Evolutionary conservation across 2,888 invertebrate genomes (phyloP), one percentile per base, ranked within the genome.

Genomic region (Chironomus tentans): DNA sequence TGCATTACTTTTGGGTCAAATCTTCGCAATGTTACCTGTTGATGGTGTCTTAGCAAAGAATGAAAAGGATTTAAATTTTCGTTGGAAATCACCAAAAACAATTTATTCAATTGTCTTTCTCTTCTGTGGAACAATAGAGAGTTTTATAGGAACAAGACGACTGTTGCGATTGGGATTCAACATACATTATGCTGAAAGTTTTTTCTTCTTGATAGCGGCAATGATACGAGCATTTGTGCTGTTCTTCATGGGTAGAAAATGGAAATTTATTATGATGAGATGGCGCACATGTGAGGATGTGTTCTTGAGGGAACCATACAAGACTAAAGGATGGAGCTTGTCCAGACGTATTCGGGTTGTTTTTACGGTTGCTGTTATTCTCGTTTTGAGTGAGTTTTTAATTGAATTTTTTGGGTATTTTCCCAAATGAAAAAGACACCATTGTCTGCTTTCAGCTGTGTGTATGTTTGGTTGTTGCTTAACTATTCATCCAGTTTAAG

Each of bases 41-140:
- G 81, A 82, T 38, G 87, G 87, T 0, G 80, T 87, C 0, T 84
- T 82, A 18, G 81, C 82, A 3, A 79, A 82, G 2, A 83, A 85
- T 77, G 84, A 86, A 0, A 82, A 82, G 2, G 79, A 83, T 65
- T 81, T 85, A 10, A 81, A 80, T 78, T 85, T 84, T 76, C 81
- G 82, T 6, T 84, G 83, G 83, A 76, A 77, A 1, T 79, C 80
- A 76, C 56, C 80, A 70, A 81, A 82, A 47, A 81, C 82, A 6
- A 77, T 80, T 62, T 83, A 81, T 62, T 50, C 82, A 18, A 65
- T 73, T 2, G 2, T 38, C 7, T 73, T 73, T 46, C 46, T 73
- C 0, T 47, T 73, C 3, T 73, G n/a, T 47, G 73, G 73, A 0
- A 21, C 62, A 4, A 46, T 73, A n/a, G 73, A 73, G 12, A 28